phyloP scores from a whole-genome alignment of 2,888 invertebrate species.

The Oxystoma pomonae region DNA sequence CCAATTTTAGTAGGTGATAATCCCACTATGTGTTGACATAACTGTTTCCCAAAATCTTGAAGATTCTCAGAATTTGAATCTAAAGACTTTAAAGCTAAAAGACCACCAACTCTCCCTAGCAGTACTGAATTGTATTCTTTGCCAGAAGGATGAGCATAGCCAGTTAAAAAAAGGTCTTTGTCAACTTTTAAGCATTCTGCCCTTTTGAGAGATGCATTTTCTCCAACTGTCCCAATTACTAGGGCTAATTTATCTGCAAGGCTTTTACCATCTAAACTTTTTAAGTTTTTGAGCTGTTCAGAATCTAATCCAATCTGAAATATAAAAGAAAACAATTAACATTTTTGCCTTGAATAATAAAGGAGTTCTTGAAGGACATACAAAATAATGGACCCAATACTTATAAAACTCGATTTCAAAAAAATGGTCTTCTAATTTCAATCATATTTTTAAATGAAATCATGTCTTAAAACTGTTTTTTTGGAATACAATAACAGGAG shows the following conservation, averaged over 20 bases:
- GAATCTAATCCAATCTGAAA: conserved; percentile 57
- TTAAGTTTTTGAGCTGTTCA: conserved; percentile 64
- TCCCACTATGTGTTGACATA: conserved; percentile 93
- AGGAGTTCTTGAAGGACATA: background rate
- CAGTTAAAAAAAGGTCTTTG: conserved; percentile 49
- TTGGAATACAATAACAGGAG: no score
- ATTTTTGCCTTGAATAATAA: background rate
- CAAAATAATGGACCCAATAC: background rate
- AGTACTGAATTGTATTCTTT: conserved; percentile 51
- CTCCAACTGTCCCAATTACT: conserved; percentile 84
- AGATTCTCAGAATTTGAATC: conserved; percentile 33
- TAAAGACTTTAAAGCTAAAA: conserved; percentile 66
- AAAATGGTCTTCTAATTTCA: background rate
- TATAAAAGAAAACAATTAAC: background rate
- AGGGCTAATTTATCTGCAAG: conserved; percentile 79
- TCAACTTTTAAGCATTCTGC: conserved; percentile 69
- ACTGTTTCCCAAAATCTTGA: conserved; percentile 59
- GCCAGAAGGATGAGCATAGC: conserved; percentile 75
- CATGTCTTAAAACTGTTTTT: no score
- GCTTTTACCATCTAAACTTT: conserved; percentile 61
- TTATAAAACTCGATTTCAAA: background rate
- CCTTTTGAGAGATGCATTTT: conserved; percentile 79
- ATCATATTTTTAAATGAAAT: no score
- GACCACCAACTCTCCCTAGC: conserved; percentile 80
- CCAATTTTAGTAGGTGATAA: conserved; percentile 79